Conservation (phyloP, 1,140 invertebrate species). For the Gonatopus flavifemur region DNA sequence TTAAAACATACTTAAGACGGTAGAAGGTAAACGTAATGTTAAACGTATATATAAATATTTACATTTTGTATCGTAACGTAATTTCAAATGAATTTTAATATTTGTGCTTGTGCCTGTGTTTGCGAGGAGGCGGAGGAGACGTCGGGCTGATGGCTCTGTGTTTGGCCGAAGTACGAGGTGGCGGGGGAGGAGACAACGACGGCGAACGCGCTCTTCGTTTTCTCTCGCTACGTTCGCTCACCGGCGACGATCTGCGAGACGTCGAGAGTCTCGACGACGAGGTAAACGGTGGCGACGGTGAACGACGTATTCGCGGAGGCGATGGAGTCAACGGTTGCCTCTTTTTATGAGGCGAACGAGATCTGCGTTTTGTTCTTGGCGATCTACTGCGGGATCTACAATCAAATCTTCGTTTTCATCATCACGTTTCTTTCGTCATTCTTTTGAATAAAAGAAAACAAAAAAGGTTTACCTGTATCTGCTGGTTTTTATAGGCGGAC, state of each 20-base stretch:
- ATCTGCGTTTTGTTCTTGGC: constrained; percentile 50
- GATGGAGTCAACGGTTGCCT: constrained; percentile 51
- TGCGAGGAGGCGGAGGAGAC: constrained; percentile 49
- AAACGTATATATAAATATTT: background rate
- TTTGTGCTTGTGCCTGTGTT: constrained; percentile 62
- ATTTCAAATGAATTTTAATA: constrained; percentile 51
- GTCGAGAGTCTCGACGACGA: constrained; percentile 38
- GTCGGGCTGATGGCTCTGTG: constrained; percentile 51
- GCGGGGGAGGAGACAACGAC: constrained; percentile 50
- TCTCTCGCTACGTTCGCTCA: constrained; percentile 41
- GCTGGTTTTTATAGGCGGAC: constrained; percentile 38
- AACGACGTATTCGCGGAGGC: constrained; percentile 52
- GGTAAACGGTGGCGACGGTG: constrained; percentile 51
- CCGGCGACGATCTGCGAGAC: constrained; percentile 48
- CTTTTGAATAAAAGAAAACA: background rate
- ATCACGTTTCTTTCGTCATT: constrained; percentile 25
- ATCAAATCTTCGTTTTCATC: constrained; percentile 24
- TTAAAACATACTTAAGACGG: too few species aligned
- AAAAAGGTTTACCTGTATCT: constrained; percentile 43
- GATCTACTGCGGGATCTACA: constrained; percentile 55
- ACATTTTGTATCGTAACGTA: background rate
- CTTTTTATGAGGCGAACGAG: constrained; percentile 53
- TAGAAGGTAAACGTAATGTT: too few species aligned
- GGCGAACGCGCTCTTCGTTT: constrained; percentile 49
- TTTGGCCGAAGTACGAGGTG: constrained; percentile 38